Evolutionary conservation across 1,140 invertebrate genomes (phyloP), one percentile per base, ranked within the genome.

Genomic region (Marisa cornuarietis): DNA sequence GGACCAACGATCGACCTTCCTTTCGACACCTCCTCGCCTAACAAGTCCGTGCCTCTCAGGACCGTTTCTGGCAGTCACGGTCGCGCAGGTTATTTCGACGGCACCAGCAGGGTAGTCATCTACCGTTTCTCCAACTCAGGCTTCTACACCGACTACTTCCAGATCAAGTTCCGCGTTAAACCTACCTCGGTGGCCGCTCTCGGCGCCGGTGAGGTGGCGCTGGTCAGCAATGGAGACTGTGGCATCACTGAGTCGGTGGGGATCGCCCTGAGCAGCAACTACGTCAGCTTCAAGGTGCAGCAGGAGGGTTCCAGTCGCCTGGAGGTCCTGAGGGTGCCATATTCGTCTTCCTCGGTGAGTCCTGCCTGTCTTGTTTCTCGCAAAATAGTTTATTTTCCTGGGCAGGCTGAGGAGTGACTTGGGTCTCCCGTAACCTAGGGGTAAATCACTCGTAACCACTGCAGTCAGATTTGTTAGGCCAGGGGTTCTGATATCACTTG

Each of bases 211-310:
- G 62, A 65, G 24, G 54, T 79, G 20, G 82, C 76, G 7, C 63
- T 83, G 26, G 72, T 76, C 52, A 78, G 79, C 52, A 83, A 83
- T 65, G 82, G 78, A 20, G 79, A 83, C 69, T 83, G 82, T 58
- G 69, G 49, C 0, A 51, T n/a, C 13, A 13, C 16, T 16, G 76
- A 83, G 42, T 80, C 79, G 61, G 71, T 83, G 71, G 72, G 71
- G 0, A 79, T 83, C 49, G 81, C 76, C 14, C 13, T 81, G 49
- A 76, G 78, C 58, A 42, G 24, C 31, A n/a, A 31, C 18, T 58
- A 78, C 54, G 52, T 80, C 42, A 69, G 71, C 51, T 83, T 83
- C 71, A 79, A 65, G 76, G 76, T 80, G 24, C 16, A 73, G 42
- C 24, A 54, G 13, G 58, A 31, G 20, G 78, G 62, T 0, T 69